These are phyloP conservation scores for Spheniscus mendiculus DNA, from an alignment of 2,113 vertebrate genomes.

Conservation along the genomic window DNA sequence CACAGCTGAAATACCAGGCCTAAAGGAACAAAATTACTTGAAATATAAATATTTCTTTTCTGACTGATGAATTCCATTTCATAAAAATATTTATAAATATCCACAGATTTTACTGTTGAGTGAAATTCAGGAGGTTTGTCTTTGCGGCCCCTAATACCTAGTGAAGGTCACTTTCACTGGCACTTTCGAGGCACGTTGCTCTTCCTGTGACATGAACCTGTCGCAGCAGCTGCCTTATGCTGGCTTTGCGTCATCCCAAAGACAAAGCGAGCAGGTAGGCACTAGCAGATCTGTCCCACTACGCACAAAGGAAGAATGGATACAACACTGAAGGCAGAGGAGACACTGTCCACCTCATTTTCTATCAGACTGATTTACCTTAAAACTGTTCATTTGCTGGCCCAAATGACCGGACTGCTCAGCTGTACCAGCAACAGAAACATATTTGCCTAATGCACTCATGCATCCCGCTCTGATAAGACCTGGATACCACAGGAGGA, in stretches of 20 bases:
- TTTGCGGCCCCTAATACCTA: neutral
- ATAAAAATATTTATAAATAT: neutral
- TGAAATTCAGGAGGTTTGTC: neutral
- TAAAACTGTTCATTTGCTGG: neutral
- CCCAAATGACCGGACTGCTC: neutral
- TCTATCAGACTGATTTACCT: neutral
- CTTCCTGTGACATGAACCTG: neutral
- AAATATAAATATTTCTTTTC: neutral
- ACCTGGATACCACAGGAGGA: neutral
- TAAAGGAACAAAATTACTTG: neutral
- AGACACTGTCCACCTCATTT: neutral
- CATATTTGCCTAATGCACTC: neutral
- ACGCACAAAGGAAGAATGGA: rapidly evolving
- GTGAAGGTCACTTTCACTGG: neutral
- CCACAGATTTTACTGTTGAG: neutral
- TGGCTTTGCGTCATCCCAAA: neutral
- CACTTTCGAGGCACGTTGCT: neutral
- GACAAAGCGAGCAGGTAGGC: neutral
- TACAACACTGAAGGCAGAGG: neutral
- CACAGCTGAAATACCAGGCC: neutral
- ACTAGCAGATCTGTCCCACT: neutral
- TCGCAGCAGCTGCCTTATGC: neutral
- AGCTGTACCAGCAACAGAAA: neutral
- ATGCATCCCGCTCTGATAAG: rapidly evolving
- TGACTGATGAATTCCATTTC: neutral